Evolutionary conservation across 2,113 vertebrate genomes (phyloP).

Genomic region (Xenus cinereus): DNA sequence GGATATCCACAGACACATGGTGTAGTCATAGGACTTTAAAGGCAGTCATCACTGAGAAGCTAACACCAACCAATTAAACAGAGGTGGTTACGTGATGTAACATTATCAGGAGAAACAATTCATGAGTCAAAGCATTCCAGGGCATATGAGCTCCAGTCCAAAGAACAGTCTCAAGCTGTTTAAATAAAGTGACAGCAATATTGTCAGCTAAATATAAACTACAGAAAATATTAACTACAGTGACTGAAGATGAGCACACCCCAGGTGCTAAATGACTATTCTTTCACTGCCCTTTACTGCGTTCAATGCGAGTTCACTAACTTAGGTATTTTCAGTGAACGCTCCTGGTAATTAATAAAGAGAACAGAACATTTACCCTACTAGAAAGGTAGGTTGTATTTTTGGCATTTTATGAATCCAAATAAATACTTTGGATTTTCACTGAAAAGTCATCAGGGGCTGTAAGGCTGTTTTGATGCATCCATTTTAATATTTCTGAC

Average conservation of each 20-base stretch:
- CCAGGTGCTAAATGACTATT: conserved; percentile 53
- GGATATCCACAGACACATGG: conserved; percentile 87
- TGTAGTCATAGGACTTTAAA: conserved; percentile 83
- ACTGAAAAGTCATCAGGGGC: background rate
- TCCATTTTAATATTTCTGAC: background rate
- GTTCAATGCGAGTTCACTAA: background rate
- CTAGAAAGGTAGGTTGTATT: background rate
- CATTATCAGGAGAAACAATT: conserved; percentile 97
- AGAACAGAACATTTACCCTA: background rate
- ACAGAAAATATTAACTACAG: conserved; percentile 78
- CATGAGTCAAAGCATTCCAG: conserved; percentile 98
- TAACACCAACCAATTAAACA: conserved; percentile 87
- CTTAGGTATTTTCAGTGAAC: background rate
- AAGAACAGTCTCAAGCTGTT: conserved; percentile 89
- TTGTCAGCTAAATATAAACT: conserved; percentile 96
- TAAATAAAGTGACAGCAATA: conserved; percentile 90
- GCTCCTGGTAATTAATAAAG: background rate
- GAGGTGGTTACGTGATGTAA: conserved; percentile 94
- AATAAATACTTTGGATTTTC: background rate
- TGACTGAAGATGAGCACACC: conserved; percentile 73
- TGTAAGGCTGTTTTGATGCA: background rate
- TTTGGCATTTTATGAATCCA: background rate
- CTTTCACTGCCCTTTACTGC: conserved; percentile 4
- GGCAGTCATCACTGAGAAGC: conserved; percentile 73
- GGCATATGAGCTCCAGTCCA: conserved; percentile 87